Conservation (phyloP, 2,888 invertebrate species). For the Subacronicta megacephala region DNA sequence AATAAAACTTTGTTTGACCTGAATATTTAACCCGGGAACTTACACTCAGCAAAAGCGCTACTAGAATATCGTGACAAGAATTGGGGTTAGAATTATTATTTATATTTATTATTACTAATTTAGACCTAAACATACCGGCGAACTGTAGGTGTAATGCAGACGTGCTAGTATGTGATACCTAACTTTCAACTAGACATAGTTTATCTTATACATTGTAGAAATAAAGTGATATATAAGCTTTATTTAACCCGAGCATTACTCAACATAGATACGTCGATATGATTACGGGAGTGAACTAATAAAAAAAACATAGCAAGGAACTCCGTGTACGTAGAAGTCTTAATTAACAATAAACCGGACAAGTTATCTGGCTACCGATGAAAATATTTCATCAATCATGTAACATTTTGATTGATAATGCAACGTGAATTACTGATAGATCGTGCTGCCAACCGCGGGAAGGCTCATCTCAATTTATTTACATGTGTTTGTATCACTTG, state of each 20-base stretch:
- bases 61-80: too few relatives aligned
- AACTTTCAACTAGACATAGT: too few relatives aligned
- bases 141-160: too few relatives aligned
- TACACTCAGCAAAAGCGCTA: too few relatives aligned
- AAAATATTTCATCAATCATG: conserved; percentile 88
- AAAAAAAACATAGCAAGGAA: conserved; percentile 50
- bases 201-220: background rate
- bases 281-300: conserved; percentile 14
- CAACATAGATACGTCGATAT: conserved; percentile 33
- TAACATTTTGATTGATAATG: conserved; percentile 86
- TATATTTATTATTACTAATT: too few relatives aligned
- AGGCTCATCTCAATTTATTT: conserved; percentile 88
- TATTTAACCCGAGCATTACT: conserved; percentile 25
- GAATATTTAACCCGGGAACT: too few relatives aligned
- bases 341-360: conserved; percentile 86
- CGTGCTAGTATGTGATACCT: too few relatives aligned
- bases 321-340: conserved; percentile 76
- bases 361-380: conserved; percentile 87
- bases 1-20: too few relatives aligned
- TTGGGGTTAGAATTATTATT: too few relatives aligned
- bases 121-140: too few relatives aligned
- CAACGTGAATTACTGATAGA: conserved; percentile 88
- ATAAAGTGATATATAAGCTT: conserved; percentile 4
- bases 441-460: conserved; percentile 81
- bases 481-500: conserved; percentile 88